A percentile compares a stretch with the other conserved stretches of the same genome.
Conservation (phyloP, 1,140 invertebrate species). For the Leptinotarsa lineolata region DNA sequence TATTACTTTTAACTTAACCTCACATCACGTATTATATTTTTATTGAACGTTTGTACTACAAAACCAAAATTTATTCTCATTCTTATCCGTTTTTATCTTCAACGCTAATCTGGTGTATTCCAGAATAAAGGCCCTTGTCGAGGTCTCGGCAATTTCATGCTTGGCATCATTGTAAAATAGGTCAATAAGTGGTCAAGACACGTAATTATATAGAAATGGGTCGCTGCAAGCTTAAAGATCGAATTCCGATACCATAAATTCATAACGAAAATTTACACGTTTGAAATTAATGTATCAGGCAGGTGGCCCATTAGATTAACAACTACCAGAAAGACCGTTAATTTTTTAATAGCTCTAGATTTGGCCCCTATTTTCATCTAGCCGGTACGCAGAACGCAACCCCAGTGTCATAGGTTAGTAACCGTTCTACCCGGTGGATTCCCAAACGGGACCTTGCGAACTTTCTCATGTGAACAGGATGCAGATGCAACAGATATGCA, state of each 20-base stretch:
- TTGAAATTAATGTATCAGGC: not conserved
- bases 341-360: conserved; percentile 19
- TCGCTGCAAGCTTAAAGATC: too few relatives aligned
- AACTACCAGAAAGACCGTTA: conserved; percentile 11
- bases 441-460: conserved; percentile 15
- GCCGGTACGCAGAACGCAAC: not conserved
- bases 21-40: too few relatives aligned
- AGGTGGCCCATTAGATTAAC: not conserved
- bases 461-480: conserved; percentile 14
- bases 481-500: conserved; percentile 11
- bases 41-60: too few relatives aligned
- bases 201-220: too few relatives aligned
- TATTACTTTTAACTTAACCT: too few relatives aligned
- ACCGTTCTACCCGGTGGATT: conserved; percentile 9
- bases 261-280: not conserved
- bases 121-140: too few relatives aligned
- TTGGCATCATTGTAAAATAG: too few relatives aligned
- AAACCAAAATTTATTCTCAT: too few relatives aligned
- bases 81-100: too few relatives aligned
- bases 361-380: not conserved
- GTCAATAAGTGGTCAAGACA: too few relatives aligned
- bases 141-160: too few relatives aligned
- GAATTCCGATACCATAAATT: not conserved
- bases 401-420: conserved; percentile 15
- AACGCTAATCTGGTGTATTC: too few relatives aligned